Evolutionary conservation across 2,888 invertebrate species (phyloP).

Genomic region (Agrochola macilenta): DNA sequence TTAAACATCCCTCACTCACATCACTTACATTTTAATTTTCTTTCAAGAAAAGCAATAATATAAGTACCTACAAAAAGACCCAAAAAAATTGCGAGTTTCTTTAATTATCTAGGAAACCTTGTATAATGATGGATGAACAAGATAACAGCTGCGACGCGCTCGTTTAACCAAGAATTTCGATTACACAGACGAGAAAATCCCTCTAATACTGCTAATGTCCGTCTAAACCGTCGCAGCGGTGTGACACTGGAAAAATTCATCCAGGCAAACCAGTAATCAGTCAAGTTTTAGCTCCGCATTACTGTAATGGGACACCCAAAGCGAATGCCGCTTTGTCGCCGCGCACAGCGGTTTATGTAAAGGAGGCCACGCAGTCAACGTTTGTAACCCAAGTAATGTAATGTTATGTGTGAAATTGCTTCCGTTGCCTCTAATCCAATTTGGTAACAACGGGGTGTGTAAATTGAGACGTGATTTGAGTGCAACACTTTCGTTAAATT

Average conservation of each 20-base stretch:
- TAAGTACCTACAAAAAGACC: neutral
- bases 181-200: constrained; percentile 80
- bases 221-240: constrained; percentile 68
- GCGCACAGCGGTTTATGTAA: constrained; percentile 72
- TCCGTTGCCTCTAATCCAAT: constrained; percentile 62
- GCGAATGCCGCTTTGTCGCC: constrained; percentile 79
- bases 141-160: constrained; percentile 60
- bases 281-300: constrained; percentile 87
- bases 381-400: constrained; percentile 61
- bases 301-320: constrained; percentile 82
- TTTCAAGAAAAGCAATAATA: constrained; percentile 24
- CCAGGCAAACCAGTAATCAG: constrained; percentile 83
- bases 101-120: constrained; percentile 55
- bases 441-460: constrained; percentile 57
- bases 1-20: constrained; percentile 18
- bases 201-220: constrained; percentile 81
- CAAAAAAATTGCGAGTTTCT: constrained; percentile 32
- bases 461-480: constrained; percentile 55
- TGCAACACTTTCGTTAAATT: constrained; percentile 43
- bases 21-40: constrained; percentile 22
- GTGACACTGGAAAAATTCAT: constrained; percentile 83
- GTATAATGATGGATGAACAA: constrained; percentile 60
- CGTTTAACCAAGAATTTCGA: constrained; percentile 77
- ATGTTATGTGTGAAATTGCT: constrained; percentile 56
- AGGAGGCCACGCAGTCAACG: constrained; percentile 65